Evolutionary conservation across 1,140 invertebrate genomes (phyloP).

Genomic region (Drosophila aff.): DNA sequence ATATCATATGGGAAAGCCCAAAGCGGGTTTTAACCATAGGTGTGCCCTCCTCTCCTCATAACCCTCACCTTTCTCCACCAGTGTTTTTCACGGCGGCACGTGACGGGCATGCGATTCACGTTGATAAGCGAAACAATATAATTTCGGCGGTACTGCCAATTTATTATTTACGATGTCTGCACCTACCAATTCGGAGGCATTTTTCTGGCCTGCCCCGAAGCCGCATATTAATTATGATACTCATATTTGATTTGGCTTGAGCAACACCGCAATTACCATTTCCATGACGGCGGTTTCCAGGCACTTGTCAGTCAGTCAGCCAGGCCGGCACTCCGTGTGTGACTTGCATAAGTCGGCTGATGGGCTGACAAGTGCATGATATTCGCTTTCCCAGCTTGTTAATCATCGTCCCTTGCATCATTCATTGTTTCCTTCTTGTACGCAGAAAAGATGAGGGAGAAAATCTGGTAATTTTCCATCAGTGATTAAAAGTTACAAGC

Average conservation of each 20-base stretch:
- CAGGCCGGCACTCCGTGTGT: slow-evolving; percentile 6
- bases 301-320: slow-evolving; percentile 34
- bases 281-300: slow-evolving; percentile 28
- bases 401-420: slow-evolving; percentile 56
- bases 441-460: slow-evolving; percentile 8
- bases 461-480: slow-evolving; percentile 21
- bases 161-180: slow-evolving; percentile 60
- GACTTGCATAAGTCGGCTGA: slow-evolving; percentile 45
- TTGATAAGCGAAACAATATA: slow-evolving; percentile 56
- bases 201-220: slow-evolving; percentile 13
- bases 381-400: slow-evolving; percentile 55
- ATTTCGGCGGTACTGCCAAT: slow-evolving; percentile 30
- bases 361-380: slow-evolving; percentile 33
- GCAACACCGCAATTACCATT: slow-evolving; percentile 52
- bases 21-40: slow-evolving; percentile 22
- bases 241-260: slow-evolving; percentile 53
- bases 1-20: slow-evolving; percentile 47
- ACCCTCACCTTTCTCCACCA: slow-evolving; percentile 22
- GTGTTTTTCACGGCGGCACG: slow-evolving; percentile 48
- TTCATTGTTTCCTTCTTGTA: slow-evolving; percentile 23
- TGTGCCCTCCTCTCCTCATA: neutral
- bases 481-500: neutral
- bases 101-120: slow-evolving; percentile 66
- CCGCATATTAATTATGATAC: slow-evolving; percentile 75
- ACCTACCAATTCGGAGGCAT: slow-evolving; percentile 21